Evolutionary conservation across 2,113 vertebrate genomes (phyloP).

Genomic region (Corythornis madagascariensis): DNA sequence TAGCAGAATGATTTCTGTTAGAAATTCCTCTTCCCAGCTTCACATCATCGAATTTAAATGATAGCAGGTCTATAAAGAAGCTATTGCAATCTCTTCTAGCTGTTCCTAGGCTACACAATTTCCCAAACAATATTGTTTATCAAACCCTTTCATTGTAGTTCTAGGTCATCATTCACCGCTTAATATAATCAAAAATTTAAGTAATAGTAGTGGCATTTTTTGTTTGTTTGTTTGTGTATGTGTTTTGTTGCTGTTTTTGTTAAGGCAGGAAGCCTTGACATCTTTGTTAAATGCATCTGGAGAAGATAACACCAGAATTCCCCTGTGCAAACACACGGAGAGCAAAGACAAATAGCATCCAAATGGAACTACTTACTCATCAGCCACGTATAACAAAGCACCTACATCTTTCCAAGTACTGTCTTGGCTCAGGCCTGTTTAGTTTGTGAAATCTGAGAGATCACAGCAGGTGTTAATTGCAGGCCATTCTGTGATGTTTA

Average conservation of each 20-base stretch:
- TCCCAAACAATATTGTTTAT: background rate
- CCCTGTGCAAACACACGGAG: background rate
- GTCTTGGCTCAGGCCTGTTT: background rate
- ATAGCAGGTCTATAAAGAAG: background rate
- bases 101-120: background rate
- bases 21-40: background rate
- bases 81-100: background rate
- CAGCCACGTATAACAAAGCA: background rate
- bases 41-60: background rate
- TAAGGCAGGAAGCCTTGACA: background rate
- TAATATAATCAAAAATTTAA: background rate
- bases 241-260: background rate
- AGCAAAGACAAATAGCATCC: background rate
- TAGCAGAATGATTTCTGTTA: background rate
- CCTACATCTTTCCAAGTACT: background rate
- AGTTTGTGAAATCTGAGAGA: constrained; percentile 28
- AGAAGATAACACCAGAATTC: background rate
- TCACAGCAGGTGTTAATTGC: constrained; percentile 25
- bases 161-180: background rate
- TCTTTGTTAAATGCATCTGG: background rate
- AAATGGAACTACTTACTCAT: background rate
- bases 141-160: background rate
- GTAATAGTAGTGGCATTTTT: background rate
- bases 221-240: background rate
- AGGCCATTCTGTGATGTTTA: constrained; percentile 32